A percentile compares a stretch with the other conserved stretches of the same genome.
Evolutionary conservation across 2,113 vertebrate genomes (phyloP).

Genomic region (Sialia sialis): DNA sequence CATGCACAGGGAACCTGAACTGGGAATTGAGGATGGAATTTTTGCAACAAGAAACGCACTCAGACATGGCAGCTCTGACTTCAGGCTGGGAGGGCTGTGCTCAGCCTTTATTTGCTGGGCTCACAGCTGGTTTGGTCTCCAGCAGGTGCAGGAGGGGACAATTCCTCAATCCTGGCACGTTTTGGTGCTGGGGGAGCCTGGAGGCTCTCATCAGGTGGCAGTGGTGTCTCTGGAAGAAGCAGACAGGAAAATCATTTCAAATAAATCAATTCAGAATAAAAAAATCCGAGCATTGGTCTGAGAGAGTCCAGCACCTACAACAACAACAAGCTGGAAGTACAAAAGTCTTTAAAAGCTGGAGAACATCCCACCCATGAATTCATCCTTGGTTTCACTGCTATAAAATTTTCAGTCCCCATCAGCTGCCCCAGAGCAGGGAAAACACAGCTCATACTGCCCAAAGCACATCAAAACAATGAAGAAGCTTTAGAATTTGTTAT

Average conservation of each 20-base stretch:
- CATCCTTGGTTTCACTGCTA: no score
- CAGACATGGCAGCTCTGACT: not conserved
- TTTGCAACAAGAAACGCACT: not conserved
- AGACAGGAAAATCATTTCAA: not conserved
- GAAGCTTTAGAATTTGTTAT: not conserved
- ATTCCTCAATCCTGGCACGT: slow-evolving; percentile 74
- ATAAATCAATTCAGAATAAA: not conserved
- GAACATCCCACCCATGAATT: not conserved
- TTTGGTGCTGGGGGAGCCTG: slow-evolving; percentile 82
- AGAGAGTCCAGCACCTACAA: not conserved
- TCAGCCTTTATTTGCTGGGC: not conserved
- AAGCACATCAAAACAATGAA: not conserved
- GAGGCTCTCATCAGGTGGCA: slow-evolving; percentile 73
- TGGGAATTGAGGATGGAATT: not conserved
- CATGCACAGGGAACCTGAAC: not conserved
- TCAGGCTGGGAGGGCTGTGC: not conserved
- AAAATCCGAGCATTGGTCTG: rapidly evolving
- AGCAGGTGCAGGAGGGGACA: not conserved
- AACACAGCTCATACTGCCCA: not conserved
- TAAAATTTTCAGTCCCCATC: not conserved
- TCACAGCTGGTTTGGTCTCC: not conserved
- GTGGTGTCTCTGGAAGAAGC: slow-evolving; percentile 73
- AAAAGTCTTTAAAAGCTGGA: not conserved
- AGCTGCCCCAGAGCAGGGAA: not conserved
- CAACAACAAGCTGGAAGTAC: not conserved